phyloP scores from a whole-genome alignment of 2,113 vertebrate species.

The Edolisoma coerulescens region DNA sequence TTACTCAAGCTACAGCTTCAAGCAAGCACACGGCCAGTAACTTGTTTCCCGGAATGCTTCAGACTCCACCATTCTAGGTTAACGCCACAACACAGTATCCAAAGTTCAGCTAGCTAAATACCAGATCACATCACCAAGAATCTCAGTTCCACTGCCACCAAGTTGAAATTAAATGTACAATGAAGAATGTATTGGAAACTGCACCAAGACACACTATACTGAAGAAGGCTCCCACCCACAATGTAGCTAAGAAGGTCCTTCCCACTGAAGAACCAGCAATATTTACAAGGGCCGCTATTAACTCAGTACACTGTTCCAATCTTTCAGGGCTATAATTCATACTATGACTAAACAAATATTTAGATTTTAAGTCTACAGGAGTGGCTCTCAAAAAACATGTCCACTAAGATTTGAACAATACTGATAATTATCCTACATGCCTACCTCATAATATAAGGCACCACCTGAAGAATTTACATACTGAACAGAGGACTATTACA shows the following conservation, averaged over 20 bases:
- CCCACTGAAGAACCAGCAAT: not conserved
- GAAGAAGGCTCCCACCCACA: not conserved
- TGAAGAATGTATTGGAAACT: not conserved
- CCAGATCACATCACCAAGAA: accelerated
- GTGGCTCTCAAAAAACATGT: accelerated
- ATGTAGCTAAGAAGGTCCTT: not conserved
- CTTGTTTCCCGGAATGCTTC: not conserved
- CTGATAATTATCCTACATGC: not conserved
- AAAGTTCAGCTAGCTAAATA: not conserved
- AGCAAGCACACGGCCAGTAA: not conserved
- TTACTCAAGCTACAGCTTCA: not conserved
- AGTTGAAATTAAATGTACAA: not conserved
- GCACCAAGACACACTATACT: not conserved
- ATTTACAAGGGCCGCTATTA: not conserved
- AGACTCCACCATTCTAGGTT: not conserved
- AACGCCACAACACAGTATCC: not conserved
- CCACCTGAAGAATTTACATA: not conserved
- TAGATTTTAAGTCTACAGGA: not conserved
- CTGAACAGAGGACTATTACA: not conserved
- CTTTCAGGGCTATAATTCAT: not conserved
- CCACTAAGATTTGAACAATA: not conserved
- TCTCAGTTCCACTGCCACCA: not conserved
- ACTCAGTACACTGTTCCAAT: not conserved
- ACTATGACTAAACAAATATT: not conserved
- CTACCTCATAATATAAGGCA: not conserved